Percentiles rank a stretch among this genome's conserved stretches.
Evolutionary conservation across 2,888 invertebrate species (phyloP).

Genomic region (Dione vanillae): DNA sequence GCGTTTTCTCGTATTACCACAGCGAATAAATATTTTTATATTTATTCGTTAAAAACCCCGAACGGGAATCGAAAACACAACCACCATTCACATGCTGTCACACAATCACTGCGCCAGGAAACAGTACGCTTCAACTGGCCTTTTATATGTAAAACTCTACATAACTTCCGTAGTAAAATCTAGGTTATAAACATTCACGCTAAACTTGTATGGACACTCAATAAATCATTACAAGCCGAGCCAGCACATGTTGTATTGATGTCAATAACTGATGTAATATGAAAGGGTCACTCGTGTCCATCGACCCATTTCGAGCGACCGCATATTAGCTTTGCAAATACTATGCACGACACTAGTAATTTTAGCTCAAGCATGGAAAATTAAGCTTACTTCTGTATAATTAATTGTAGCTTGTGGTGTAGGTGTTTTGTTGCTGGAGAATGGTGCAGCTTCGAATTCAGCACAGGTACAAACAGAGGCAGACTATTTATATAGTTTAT

Average conservation of each 20-base stretch:
- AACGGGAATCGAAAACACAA: background rate
- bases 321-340: slow-evolving; percentile 39
- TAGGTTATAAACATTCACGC: slow-evolving; percentile 35
- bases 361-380: slow-evolving; percentile 47
- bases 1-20: background rate
- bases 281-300: slow-evolving; percentile 40
- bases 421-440: background rate
- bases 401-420: slow-evolving; percentile 6
- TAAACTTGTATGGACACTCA: slow-evolving; percentile 30
- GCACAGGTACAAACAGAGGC: background rate
- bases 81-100: too few species aligned
- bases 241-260: slow-evolving; percentile 32
- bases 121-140: background rate
- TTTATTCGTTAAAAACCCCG: too few species aligned
- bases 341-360: slow-evolving; percentile 49
- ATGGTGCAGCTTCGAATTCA: background rate
- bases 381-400: background rate
- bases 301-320: slow-evolving; percentile 38
- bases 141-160: slow-evolving; percentile 25
- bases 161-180: slow-evolving; percentile 20
- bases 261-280: slow-evolving; percentile 43
- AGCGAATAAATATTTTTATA: too few species aligned
- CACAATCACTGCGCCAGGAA: background rate
- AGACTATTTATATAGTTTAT: too few species aligned
- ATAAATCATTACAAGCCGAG: slow-evolving; percentile 38